phyloP scores from a whole-genome alignment of 1,140 invertebrate genomes.

The Cryptotermes secundus region DNA sequence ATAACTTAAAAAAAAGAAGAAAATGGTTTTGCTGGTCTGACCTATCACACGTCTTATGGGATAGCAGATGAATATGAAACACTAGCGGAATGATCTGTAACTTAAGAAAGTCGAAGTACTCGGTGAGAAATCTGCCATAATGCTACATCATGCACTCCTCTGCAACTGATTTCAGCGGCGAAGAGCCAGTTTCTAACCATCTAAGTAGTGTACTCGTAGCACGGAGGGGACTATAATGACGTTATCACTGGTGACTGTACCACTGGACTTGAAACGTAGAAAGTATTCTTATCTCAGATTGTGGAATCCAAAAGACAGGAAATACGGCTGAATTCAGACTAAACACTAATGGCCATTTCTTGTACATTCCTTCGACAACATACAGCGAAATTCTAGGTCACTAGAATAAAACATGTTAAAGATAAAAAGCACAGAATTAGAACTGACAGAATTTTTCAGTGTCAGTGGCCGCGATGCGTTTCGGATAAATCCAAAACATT shows the following conservation, averaged over 20 bases:
- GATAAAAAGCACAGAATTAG: not conserved
- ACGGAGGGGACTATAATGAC: too few relatives aligned
- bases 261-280: not conserved
- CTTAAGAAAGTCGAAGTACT: too few relatives aligned
- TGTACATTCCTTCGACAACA: not conserved
- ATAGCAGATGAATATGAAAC: too few relatives aligned
- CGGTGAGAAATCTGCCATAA: too few relatives aligned
- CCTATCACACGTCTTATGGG: too few relatives aligned
- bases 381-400: not conserved
- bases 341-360: not conserved
- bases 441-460: not conserved
- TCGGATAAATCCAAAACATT: not conserved
- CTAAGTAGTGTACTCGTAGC: too few relatives aligned
- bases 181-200: too few relatives aligned
- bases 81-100: too few relatives aligned
- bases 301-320: not conserved
- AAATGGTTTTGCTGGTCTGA: too few relatives aligned
- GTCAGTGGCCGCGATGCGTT: not conserved
- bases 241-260: not conserved
- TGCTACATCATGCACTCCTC: too few relatives aligned
- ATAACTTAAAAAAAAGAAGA: too few relatives aligned
- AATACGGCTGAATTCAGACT: not conserved
- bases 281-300: not conserved
- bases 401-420: not conserved
- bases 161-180: too few relatives aligned